Evolutionary conservation across 1,140 invertebrate species (phyloP), one percentile per base, ranked within the genome.

Genomic region (Popillia japonica): DNA sequence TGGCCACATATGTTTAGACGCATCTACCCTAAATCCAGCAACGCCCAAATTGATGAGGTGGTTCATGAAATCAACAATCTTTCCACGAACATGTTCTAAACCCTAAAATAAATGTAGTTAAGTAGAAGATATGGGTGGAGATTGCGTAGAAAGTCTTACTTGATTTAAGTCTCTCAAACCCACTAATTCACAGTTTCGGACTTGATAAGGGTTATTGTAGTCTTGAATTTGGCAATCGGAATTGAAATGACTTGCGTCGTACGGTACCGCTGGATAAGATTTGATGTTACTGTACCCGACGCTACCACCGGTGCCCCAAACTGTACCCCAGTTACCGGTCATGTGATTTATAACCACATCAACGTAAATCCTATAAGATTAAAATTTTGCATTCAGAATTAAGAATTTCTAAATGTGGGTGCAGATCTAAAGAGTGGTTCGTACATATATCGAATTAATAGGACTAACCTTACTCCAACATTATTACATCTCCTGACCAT

Each of bases 1-100:
- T 0, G 94, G 94, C 92, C 92, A 95, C 93, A 96, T 95, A 84
- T 96, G 94, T 82, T 95, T 95, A 0, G 93, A 91, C n/a, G 93
- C 93, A 86, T 87, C 86, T 8, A 88, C 82, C 88, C 93, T 89
- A 86, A 95, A 94, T 68, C 96, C 96, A 84, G 95, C 95, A 6
- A 96, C 94, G 17, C 96, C 96, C 61, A 91, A 83, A 48, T 91
- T 90, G 72, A 96, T 91, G 0, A 94, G 86, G 22, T 88, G 87
- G 85, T 96, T 95, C 84, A 96, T 83, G 83, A 91, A 94, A 0
- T 90, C 90, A 22, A 91, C 86, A 23, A 96, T 91, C 85, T 91
- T 92, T 0, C 85, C 85, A 74, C 92, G 88, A 0, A 97, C 95
- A 80, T 94, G 90, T 64, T 92, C 89, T 72, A 14, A 2, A 34